These are phyloP conservation scores for Synergus umbraculus DNA, from an alignment of 2,888 invertebrate genomes.

Conservation along the genomic window DNA sequence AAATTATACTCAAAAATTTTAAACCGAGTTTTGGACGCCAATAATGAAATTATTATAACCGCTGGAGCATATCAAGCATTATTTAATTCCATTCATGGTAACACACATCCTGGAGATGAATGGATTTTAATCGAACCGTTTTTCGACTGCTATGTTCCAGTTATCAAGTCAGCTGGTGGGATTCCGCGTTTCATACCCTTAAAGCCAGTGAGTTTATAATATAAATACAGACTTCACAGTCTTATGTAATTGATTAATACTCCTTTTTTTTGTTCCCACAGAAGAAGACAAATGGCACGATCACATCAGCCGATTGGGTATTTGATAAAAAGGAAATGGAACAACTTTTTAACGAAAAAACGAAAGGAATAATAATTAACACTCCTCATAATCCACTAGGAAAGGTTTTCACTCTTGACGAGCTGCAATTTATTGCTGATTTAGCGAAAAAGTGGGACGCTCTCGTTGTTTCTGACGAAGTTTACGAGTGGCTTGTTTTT, in stretches of 20 bases:
- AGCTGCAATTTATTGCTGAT: slow-evolving; percentile 88
- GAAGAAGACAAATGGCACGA: slow-evolving; percentile 78
- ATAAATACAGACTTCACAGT: not conserved
- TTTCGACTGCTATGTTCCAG: slow-evolving; percentile 98
- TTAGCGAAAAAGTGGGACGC: slow-evolving; percentile 95
- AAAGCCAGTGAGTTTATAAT: slow-evolving; percentile 82
- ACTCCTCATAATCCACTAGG: slow-evolving; percentile 99
- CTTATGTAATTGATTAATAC: too few species aligned
- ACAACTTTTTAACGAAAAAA: slow-evolving; percentile 89
- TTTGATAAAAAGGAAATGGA: slow-evolving; percentile 90
- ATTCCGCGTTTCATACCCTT: slow-evolving; percentile 92
- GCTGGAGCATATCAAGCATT: slow-evolving; percentile 97
- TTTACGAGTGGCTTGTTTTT: slow-evolving; percentile 98
- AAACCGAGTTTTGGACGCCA: slow-evolving; percentile 86
- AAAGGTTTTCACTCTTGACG: slow-evolving; percentile 87
- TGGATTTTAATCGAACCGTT: slow-evolving; percentile 98
- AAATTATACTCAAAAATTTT: slow-evolving; percentile 91
- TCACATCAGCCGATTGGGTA: slow-evolving; percentile 91
- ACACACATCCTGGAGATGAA: slow-evolving; percentile 92
- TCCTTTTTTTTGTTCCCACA: slow-evolving; percentile 58
- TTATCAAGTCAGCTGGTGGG: slow-evolving; percentile 94
- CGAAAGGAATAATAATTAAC: slow-evolving; percentile 97
- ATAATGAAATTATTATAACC: slow-evolving; percentile 92
- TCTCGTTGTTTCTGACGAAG: slow-evolving; percentile 96
- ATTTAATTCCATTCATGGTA: slow-evolving; percentile 90